Percentiles rank a stretch among this genome's conserved stretches.
Conservation (phyloP, 2,797 vertebrate genomes). For the Platalea minor region DNA sequence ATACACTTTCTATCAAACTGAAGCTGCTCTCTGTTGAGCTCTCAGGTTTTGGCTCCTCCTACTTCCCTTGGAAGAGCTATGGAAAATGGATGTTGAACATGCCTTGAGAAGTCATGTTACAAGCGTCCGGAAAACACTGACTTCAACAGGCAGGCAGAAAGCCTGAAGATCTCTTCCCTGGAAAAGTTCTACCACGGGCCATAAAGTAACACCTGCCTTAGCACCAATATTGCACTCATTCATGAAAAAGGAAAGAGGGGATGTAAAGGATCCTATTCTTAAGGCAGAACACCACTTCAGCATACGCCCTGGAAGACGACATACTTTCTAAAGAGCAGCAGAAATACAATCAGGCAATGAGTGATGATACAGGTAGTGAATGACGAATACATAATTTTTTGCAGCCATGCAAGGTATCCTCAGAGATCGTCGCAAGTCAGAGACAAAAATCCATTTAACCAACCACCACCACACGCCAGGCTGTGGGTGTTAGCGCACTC, state of each 20-base stretch:
- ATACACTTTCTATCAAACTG: neutral
- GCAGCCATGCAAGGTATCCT: neutral
- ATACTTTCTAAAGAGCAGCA: neutral
- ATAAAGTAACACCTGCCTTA: neutral
- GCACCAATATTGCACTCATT: neutral
- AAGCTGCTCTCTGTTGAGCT: neutral
- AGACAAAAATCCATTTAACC: neutral
- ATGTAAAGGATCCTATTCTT: neutral
- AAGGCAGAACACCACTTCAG: neutral
- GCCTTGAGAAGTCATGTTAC: neutral
- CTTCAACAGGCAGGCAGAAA: neutral
- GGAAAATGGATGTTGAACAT: neutral
- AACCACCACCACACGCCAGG: rapidly evolving
- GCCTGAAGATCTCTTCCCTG: neutral
- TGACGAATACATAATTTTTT: neutral
- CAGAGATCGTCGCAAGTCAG: neutral
- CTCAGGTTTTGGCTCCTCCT: neutral
- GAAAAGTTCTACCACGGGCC: neutral
- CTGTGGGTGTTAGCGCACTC: neutral
- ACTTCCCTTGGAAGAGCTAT: neutral
- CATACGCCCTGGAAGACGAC: neutral
- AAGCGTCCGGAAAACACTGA: neutral
- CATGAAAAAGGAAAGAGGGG: neutral
- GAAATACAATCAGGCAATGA: neutral
- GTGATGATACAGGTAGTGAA: neutral